These are phyloP conservation scores for Lates calcarifer DNA, from an alignment of 2,113 vertebrate species.

Conservation along the genomic window DNA sequence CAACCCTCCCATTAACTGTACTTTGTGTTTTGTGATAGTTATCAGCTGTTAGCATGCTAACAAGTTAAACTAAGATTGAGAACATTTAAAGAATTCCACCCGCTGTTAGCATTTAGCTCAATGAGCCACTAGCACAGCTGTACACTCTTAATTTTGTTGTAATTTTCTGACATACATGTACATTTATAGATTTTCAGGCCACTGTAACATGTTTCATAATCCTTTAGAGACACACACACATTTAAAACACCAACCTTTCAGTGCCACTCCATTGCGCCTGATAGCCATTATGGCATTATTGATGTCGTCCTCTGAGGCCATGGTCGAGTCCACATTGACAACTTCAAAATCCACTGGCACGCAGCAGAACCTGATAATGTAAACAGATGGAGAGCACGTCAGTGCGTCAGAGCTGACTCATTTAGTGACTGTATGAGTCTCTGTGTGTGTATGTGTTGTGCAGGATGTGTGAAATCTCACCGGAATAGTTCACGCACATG, in stretches of 20 bases:
- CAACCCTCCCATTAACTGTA: no score
- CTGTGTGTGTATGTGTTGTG: neutral
- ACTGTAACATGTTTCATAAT: neutral
- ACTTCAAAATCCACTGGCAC: constrained; percentile 91
- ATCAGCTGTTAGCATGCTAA: no score
- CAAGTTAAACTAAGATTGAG: no score
- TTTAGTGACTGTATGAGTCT: neutral
- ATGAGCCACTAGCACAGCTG: no score
- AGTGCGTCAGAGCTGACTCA: neutral
- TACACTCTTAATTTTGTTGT: no score
- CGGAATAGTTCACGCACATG: constrained; percentile 89
- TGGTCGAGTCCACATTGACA: constrained; percentile 82
- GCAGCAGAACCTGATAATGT: constrained; percentile 83
- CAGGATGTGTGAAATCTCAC: constrained; percentile 65
- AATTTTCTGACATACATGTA: no score
- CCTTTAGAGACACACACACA: neutral
- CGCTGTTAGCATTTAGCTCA: no score
- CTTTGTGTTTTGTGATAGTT: no score
- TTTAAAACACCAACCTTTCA: constrained; percentile 82
- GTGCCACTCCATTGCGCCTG: constrained; percentile 88
- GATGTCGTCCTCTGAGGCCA: constrained; percentile 83
- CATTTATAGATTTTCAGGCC: no score
- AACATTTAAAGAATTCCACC: no score
- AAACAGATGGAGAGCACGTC: neutral
- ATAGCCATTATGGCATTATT: constrained; percentile 88